phyloP scores from a whole-genome alignment of 2,113 vertebrate genomes.

The Ondatra zibethicus region DNA sequence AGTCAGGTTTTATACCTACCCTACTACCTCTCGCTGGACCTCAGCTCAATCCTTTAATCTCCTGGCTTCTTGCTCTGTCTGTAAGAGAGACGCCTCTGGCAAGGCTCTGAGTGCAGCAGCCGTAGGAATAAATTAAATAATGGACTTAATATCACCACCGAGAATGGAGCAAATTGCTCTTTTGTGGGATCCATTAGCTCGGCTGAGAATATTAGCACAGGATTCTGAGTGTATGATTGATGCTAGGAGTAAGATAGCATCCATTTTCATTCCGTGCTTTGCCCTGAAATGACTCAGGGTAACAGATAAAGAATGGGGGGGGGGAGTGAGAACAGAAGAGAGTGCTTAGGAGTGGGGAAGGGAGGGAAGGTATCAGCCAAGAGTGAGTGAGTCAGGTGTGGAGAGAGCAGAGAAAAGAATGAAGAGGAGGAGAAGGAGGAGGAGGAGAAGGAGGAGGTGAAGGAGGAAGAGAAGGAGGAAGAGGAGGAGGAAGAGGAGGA shows the following conservation, averaged over 20 bases:
- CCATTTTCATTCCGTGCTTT: constrained; percentile 57
- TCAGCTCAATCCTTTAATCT: constrained; percentile 75
- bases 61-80: constrained; percentile 68
- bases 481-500: background rate
- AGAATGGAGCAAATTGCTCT: constrained; percentile 69
- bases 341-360: background rate
- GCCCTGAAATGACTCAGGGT: constrained; percentile 36
- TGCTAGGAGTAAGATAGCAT: constrained; percentile 29
- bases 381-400: background rate
- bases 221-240: constrained; percentile 46
- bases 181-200: constrained; percentile 74
- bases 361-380: background rate
- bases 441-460: background rate
- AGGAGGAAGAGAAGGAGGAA: background rate
- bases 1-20: constrained; percentile 39
- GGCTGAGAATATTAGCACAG: constrained; percentile 62
- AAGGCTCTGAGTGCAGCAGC: constrained; percentile 61
- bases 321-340: background rate
- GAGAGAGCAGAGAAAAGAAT: background rate
- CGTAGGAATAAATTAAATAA: constrained; percentile 78
- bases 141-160: constrained; percentile 59
- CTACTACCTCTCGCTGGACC: constrained; percentile 57
- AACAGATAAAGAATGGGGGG: background rate
- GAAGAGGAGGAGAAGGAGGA: background rate
- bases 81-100: constrained; percentile 72